Evolutionary conservation across 1,140 invertebrate genomes (phyloP), one percentile per base, ranked within the genome.

Genomic region (Globodera rostochiensis): DNA sequence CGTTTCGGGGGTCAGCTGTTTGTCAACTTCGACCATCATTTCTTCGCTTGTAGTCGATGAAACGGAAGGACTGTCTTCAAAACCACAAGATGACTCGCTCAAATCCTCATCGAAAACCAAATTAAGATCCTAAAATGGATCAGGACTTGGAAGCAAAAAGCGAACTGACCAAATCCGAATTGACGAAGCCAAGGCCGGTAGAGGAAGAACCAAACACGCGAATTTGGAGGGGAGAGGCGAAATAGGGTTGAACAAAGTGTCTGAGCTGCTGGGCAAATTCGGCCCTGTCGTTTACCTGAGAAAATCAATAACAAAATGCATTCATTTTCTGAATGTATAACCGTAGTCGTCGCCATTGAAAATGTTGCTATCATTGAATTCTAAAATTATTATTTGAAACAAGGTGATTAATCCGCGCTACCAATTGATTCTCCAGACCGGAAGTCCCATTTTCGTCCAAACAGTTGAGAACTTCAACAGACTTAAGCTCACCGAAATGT

Each of bases 141-240:
- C 9, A 67, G 66, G 45, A 45, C 25, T 60, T 21, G 45, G 70
- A 69, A 50, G 46, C 46, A 49, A 82, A 50, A 15, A 11, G 8
- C 49, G 47, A 50, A 84, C 64, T 66, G 71, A 84, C 83, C 74
- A 84, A 64, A 69, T 84, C 83, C n/a, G 83, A 74, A 85, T 85
- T 73, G 36, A 84, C 57, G 57, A 85, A 80, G 9, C 76, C 83
- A 25, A 84, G 73, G 11, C 83, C 83, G 60, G 83, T 84, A 25
- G 76, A 66, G 49, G 82, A 82, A 1, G 83, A 84, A 25, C 83
- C 83, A 49, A 84, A 85, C 25, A 82, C 57, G 6, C 47, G 19
- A 21, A 84, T 70, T 36, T 11, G 46, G 66, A 84, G 13, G 9
- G 45, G n/a, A 49, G 57, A 69, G 9, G 57, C 19, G 67, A 84